Percentiles rank a stretch among this genome's conserved stretches.
phyloP scores from a whole-genome alignment of 2,113 vertebrate species.

The Hippocampus mohnikei region DNA sequence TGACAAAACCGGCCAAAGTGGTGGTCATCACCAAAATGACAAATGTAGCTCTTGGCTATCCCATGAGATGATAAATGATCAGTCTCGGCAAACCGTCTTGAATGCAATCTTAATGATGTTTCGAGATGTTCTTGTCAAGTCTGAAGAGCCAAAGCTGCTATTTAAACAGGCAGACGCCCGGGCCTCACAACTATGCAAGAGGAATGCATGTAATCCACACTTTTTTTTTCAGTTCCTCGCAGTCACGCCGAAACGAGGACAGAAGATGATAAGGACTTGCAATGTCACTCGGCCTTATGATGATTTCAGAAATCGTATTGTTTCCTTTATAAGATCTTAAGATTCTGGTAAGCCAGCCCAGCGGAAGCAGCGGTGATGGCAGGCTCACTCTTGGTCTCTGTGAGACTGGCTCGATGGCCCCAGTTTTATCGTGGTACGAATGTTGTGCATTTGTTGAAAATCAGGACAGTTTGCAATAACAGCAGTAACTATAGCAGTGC shows the following conservation, averaged over 20 bases:
- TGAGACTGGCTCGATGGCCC: constrained; percentile 99
- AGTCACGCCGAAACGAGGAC: constrained; percentile 57
- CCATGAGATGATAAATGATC: constrained; percentile 23
- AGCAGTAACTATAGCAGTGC: constrained; percentile 89
- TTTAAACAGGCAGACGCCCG: constrained; percentile 56
- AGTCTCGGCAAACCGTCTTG: constrained; percentile 37
- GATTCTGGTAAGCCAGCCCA: constrained; percentile 95
- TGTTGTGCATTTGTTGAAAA: constrained; percentile 99
- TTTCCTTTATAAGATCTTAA: constrained; percentile 89
- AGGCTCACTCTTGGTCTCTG: constrained; percentile 99
- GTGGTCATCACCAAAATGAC: neutral
- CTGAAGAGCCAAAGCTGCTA: constrained; percentile 51
- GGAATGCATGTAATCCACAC: constrained; percentile 71
- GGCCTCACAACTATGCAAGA: constrained; percentile 78
- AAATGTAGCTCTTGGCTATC: neutral
- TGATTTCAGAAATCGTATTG: constrained; percentile 84
- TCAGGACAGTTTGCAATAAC: constrained; percentile 99
- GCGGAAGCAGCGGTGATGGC: constrained; percentile 87
- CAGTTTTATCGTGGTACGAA: constrained; percentile 99
- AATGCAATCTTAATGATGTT: constrained; percentile 40
- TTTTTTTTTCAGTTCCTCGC: constrained; percentile 27
- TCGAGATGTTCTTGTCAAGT: constrained; percentile 52
- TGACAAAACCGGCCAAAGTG: constrained; percentile 21
- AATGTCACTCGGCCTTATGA: constrained; percentile 78
- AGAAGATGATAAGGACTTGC: constrained; percentile 58